phyloP scores from a whole-genome alignment of 2,113 vertebrate species.

The Diglossa brunneiventris region DNA sequence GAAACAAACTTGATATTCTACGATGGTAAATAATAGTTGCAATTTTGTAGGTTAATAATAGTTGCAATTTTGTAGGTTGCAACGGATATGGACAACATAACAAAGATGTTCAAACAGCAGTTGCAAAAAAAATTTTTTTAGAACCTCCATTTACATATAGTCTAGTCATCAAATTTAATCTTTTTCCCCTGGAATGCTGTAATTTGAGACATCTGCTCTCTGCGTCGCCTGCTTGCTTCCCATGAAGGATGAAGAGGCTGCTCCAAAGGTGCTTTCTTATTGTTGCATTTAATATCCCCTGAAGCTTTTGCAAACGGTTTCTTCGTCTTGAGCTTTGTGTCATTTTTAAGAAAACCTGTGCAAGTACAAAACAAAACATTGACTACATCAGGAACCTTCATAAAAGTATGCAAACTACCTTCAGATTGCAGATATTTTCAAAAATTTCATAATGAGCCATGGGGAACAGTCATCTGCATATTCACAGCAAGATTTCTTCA shows the following conservation, averaged over 20 bases:
- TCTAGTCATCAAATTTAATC: slow-evolving; percentile 89
- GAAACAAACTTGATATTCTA: background rate
- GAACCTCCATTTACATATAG: background rate
- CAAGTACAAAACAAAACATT: background rate
- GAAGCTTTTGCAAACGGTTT: slow-evolving; percentile 35
- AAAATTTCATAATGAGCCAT: background rate
- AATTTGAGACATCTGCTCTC: slow-evolving; percentile 88
- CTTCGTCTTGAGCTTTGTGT: slow-evolving; percentile 35
- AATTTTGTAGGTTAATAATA: background rate
- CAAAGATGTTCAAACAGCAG: background rate
- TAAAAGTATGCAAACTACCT: background rate
- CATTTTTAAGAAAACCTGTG: slow-evolving; percentile 63
- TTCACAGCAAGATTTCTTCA: background rate
- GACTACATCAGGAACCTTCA: background rate
- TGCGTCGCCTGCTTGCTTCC: slow-evolving; percentile 92
- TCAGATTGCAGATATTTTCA: background rate
- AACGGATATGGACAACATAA: background rate
- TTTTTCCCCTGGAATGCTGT: slow-evolving; percentile 92
- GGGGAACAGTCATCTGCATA: background rate
- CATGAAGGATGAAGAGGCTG: slow-evolving; percentile 93
- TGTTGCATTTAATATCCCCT: background rate
- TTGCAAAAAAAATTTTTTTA: background rate
- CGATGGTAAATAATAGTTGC: background rate
- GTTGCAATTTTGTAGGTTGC: background rate
- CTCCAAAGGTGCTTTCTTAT: slow-evolving; percentile 50